A percentile compares a stretch with the other conserved stretches of the same genome.
phyloP scores from a whole-genome alignment of 2,888 invertebrate genomes.

The Adelphocoris suturalis region DNA sequence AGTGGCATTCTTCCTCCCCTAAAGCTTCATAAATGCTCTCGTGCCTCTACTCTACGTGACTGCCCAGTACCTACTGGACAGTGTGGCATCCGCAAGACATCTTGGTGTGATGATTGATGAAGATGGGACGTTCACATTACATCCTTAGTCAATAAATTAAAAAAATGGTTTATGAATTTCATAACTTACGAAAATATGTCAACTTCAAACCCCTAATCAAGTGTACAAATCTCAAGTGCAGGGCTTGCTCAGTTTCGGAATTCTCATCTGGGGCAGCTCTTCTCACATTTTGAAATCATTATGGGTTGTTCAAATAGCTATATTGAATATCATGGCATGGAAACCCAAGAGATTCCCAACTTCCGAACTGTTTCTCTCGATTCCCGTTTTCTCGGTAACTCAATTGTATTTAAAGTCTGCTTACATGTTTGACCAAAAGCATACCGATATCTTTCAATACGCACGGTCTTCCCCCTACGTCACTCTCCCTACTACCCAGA shows the following conservation, averaged over 20 bases:
- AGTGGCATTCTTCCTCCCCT: no score
- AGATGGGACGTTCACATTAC: background rate
- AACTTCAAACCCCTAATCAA: background rate
- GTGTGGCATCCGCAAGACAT: background rate
- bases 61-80: background rate
- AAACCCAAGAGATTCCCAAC: slow-evolving; percentile 1
- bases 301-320: slow-evolving; percentile 1
- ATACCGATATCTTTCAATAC: no score
- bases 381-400: background rate
- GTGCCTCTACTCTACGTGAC: background rate
- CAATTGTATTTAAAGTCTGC: no score
- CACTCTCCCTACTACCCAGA: no score
- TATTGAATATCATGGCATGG: background rate
- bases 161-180: background rate
- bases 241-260: background rate
- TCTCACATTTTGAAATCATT: background rate
- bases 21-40: no score
- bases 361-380: background rate
- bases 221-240: background rate
- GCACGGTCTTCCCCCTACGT: no score
- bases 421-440: no score
- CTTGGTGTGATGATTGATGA: background rate
- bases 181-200: background rate
- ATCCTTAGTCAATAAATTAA: background rate
- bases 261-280: background rate